A percentile compares a stretch with the other conserved stretches of the same genome.
Evolutionary conservation across 2,113 vertebrate species (phyloP).

Genomic region (Hassar affinis): DNA sequence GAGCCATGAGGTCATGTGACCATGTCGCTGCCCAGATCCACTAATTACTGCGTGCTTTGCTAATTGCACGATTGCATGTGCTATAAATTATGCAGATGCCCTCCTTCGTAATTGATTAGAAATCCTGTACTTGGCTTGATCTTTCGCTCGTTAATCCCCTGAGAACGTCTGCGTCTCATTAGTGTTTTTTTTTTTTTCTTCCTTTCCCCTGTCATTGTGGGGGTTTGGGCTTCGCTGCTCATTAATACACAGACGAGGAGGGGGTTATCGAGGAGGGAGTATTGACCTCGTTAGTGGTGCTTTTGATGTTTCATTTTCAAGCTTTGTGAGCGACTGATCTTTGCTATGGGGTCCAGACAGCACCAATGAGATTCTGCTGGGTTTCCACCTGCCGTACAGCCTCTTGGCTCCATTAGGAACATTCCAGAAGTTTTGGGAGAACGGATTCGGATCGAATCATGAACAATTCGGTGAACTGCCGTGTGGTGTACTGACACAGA

Average conservation of each 20-base stretch:
- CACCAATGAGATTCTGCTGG: constrained; percentile 35
- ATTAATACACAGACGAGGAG: constrained; percentile 67
- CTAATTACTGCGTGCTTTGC: constrained; percentile 72
- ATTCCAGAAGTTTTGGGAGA: constrained; percentile 39
- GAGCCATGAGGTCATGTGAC: constrained; percentile 44
- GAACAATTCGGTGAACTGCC: not conserved
- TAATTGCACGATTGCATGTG: constrained; percentile 68
- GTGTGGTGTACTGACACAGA: not conserved
- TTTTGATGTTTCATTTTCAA: constrained; percentile 74
- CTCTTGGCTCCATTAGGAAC: constrained; percentile 42
- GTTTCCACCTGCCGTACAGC: constrained; percentile 49
- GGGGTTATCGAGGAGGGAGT: constrained; percentile 42
- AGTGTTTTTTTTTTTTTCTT: constrained; percentile 42
- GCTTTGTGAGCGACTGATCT: constrained; percentile 66
- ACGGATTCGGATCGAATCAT: not conserved
- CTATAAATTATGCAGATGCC: constrained; percentile 78
- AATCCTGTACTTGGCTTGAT: constrained; percentile 64
- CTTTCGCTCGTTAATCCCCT: constrained; percentile 69
- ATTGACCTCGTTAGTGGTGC: constrained; percentile 69
- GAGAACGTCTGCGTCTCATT: constrained; percentile 71
- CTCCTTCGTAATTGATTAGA: constrained; percentile 73
- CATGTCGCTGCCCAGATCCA: constrained; percentile 20
- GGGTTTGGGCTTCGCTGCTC: constrained; percentile 58
- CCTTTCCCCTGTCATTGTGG: constrained; percentile 7
- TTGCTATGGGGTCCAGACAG: constrained; percentile 47